These are phyloP conservation scores for Sciurus niger DNA, from an alignment of 2,113 vertebrate genomes.

Conservation along the genomic window DNA sequence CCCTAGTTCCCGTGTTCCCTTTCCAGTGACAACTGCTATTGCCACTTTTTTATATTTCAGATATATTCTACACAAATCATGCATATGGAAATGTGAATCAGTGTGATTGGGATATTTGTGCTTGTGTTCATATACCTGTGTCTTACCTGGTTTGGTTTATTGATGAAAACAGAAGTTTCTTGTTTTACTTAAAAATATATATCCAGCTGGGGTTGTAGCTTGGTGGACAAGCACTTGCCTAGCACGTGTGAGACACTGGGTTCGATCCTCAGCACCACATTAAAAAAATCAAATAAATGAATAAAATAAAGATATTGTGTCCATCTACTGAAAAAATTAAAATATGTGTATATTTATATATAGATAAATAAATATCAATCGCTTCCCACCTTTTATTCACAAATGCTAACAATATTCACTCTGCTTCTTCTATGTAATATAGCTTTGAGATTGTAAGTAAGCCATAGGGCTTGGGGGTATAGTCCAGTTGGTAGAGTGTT, in stretches of 20 bases:
- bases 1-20: not conserved
- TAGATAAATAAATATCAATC: not conserved
- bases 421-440: not conserved
- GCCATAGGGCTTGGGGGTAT: no score
- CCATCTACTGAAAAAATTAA: no score
- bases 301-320: no score
- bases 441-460: not conserved
- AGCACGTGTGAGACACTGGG: no score
- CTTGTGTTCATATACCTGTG: no score
- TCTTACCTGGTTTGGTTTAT: slow-evolving; percentile 26
- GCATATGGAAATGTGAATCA: not conserved
- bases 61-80: not conserved
- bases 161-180: slow-evolving; percentile 18
- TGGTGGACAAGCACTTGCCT: no score
- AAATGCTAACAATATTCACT: slow-evolving; percentile 17
- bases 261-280: no score
- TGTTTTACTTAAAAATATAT: not conserved
- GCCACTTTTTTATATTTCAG: not conserved
- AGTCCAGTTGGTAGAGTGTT: no score
- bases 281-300: no score
- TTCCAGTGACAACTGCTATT: slow-evolving; percentile 4
- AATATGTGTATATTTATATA: not conserved
- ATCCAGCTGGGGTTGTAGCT: no score
- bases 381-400: not conserved
- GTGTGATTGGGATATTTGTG: not conserved